Conservation (phyloP, 1,140 invertebrate species). For the Drosophila equinoxialis region DNA sequence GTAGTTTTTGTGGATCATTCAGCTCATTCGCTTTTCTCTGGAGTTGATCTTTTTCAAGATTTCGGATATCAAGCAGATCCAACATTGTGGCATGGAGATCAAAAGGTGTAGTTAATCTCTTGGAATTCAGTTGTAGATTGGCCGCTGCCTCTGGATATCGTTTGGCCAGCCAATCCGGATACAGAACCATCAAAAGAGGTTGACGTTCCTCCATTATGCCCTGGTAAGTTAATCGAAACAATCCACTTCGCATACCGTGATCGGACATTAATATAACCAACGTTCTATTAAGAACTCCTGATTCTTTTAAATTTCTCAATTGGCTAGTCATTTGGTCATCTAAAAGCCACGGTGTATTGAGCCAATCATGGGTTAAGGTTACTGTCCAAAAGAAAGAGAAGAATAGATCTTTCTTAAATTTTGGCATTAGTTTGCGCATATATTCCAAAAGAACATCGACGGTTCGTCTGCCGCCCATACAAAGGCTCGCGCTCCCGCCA, state of each 20-base stretch:
- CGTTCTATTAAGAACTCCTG: conserved; percentile 38
- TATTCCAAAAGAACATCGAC: conserved; percentile 82
- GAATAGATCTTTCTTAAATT: conserved; percentile 36
- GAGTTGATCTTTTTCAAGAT: conserved; percentile 69
- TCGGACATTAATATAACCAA: conserved; percentile 42
- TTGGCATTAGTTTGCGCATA: conserved; percentile 88
- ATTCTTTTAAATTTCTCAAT: conserved; percentile 3
- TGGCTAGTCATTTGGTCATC: conserved; percentile 16
- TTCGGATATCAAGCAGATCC: conserved; percentile 85
- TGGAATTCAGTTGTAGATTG: conserved; percentile 89
- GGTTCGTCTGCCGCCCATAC: conserved; percentile 83
- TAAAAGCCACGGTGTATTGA: conserved; percentile 34
- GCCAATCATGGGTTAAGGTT: conserved; percentile 67
- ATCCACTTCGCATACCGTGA: conserved; percentile 42
- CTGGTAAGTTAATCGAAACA: conserved; percentile 85
- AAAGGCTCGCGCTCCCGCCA: conserved; percentile 84
- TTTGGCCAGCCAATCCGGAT: conserved; percentile 89
- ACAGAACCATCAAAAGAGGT: conserved; percentile 89
- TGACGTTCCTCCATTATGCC: conserved; percentile 92
- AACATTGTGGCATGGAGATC: conserved; percentile 89
- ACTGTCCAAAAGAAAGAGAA: conserved; percentile 40
- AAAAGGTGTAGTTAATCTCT: conserved; percentile 90
- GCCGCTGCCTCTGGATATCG: conserved; percentile 86
- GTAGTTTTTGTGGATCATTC: conserved; percentile 59
- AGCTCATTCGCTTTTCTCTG: conserved; percentile 54